Base-by-base conservation (phyloP, 2,888 invertebrate genomes). In the Scelioninae gen. 2 region DNA sequence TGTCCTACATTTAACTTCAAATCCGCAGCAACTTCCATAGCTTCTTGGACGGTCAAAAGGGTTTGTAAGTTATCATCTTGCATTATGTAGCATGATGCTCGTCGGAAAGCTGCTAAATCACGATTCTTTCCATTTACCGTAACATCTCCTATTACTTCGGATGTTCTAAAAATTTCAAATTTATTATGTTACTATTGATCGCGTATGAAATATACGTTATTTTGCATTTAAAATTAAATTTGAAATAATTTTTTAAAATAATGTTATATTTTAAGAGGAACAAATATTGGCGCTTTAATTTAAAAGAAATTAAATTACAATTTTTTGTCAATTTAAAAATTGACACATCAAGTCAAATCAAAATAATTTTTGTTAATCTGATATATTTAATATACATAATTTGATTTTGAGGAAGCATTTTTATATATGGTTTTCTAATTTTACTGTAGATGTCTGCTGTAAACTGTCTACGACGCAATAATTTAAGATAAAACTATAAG, bases 31-130 rank as follows among this genome's bases (percentile, higher is more conserved):
- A 96, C 91, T 78, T 89, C 88, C 90, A 97, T 94, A 7, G 95
- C 92, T 87, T 97, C 97, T 57, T 90, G 88, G 2, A 96, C 93
- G 1, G 95, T 94, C 31, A 97, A 89, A 83, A 94, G 90, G 0
- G 94, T 92, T 80, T 96, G 93, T 15, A 97, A 88, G 81, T 90
- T 90, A 79, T 94, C 93, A 79, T 95, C 92, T 85, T 97, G 97
- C 88, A 95, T 94, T 75, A 97, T 96, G 87, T 96, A 97, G 13
- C 55, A 65, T 6, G 73, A 72, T 10, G 60, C 64, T 48, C 89
- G 88, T 31, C 90, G 85, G 81, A 90, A 90, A 25, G 86, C 83
- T 76, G 91, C 90, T 74, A 92, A 88, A 77, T 92, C 90, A 35
- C 94, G 88, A 43, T 88, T 81, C 28, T 89, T 88, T 2, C 92